Evolutionary conservation across 2,113 vertebrate species (phyloP).

Genomic region (Hiodon alosoides): DNA sequence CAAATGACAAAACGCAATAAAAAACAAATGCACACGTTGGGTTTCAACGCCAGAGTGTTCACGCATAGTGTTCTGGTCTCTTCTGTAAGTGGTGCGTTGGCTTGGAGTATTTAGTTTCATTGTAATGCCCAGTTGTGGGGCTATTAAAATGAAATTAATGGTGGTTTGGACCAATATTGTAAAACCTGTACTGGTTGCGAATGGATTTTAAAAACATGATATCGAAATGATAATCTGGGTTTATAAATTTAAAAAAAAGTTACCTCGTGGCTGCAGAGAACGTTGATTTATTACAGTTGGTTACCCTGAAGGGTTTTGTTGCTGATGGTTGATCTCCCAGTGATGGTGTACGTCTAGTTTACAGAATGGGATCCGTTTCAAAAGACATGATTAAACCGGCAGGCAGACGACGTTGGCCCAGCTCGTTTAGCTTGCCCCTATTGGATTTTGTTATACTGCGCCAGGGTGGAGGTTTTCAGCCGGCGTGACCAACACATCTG

Average conservation of each 20-base stretch:
- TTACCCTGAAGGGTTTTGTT: too few relatives aligned
- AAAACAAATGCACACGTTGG: not conserved
- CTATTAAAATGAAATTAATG: not conserved
- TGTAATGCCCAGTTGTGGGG: not conserved
- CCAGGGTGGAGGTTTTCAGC: not conserved
- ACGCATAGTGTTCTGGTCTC: not conserved
- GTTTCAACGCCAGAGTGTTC: not conserved
- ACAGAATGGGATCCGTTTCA: too few relatives aligned
- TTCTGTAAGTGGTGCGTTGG: not conserved
- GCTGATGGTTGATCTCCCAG: too few relatives aligned
- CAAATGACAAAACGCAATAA: constrained; percentile 3
- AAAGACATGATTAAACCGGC: not conserved
- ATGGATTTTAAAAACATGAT: too few relatives aligned
- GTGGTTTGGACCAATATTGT: too few relatives aligned
- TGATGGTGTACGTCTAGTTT: too few relatives aligned
- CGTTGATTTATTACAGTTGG: too few relatives aligned
- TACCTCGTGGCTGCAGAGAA: too few relatives aligned
- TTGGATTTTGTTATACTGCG: not conserved
- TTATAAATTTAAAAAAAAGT: too few relatives aligned
- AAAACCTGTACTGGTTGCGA: too few relatives aligned
- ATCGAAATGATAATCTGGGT: too few relatives aligned
- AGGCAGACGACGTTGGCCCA: not conserved
- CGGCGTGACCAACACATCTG: not conserved
- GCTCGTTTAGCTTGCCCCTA: not conserved
- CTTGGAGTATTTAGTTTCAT: not conserved